phyloP scores from a whole-genome alignment of 92 coral and sea anemone genomes.

The Desmophyllum pertusum region DNA sequence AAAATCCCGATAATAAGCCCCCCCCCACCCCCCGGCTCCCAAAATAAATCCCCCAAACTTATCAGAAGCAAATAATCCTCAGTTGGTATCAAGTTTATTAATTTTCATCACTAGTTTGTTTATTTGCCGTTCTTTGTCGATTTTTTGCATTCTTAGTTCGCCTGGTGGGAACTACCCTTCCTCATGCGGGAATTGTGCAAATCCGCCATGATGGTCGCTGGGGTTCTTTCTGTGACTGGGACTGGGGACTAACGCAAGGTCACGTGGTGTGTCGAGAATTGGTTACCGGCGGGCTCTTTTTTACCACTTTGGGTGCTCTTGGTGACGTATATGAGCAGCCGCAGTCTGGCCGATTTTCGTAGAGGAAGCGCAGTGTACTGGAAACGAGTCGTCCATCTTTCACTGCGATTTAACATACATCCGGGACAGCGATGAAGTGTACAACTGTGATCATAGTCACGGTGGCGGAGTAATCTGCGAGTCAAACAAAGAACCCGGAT shows the following conservation, averaged over 20 bases:
- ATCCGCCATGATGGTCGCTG: conserved; percentile 36
- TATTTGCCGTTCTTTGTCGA: background rate
- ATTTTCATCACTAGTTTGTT: background rate
- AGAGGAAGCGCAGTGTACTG: conserved; percentile 31
- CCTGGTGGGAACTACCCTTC: conserved; percentile 29
- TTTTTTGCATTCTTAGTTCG: conserved; percentile 15
- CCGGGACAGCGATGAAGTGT: background rate
- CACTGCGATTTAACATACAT: conserved; percentile 26
- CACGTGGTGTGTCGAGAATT: conserved; percentile 47
- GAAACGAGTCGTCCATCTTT: conserved; percentile 43
- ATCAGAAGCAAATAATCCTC: no score
- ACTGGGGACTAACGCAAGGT: conserved; percentile 40
- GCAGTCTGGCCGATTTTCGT: conserved; percentile 27
- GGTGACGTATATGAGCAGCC: conserved; percentile 24
- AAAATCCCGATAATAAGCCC: no score
- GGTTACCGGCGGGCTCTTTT: conserved; percentile 36
- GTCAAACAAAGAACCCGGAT: conserved; percentile 19
- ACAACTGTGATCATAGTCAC: conserved; percentile 3
- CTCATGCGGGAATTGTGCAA: conserved; percentile 43
- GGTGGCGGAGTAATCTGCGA: conserved; percentile 42
- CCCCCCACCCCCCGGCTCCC: no score
- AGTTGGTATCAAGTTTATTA: background rate
- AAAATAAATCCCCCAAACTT: no score
- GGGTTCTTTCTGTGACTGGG: conserved; percentile 53
- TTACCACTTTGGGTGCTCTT: conserved; percentile 29